Base-by-base conservation (phyloP, 2,888 invertebrate species). In the Polydesmus complanatus region DNA sequence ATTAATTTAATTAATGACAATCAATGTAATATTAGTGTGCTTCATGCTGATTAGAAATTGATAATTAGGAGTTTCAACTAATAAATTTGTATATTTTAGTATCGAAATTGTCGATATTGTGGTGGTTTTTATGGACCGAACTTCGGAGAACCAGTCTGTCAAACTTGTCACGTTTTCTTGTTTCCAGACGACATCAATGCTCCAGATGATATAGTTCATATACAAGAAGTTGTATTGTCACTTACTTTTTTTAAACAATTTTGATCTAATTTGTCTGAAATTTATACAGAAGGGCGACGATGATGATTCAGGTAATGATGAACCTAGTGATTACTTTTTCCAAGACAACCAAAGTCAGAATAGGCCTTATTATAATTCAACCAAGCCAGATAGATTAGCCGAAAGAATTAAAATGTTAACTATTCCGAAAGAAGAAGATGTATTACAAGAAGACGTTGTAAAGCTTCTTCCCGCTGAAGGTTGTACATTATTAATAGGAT, bases 231-330 rank as follows among this genome's bases (percentile, higher is more conserved):
- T 62, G 5, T 54, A 5, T 58, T 37, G 23, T 21, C 52, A 23
- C 3, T 18, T 56, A 22, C 8, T 27, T 47, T 21, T 59, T 14
- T 56, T 26, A n/a, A 14, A 50, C n/a, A 27, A 11, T 62, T 62
- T 48, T 50, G 23, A 2, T 3, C 11, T n/a, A 22, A 22, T 48
- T 51, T 62, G 25, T 27, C 26, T 26, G 19, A 37, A 19, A 19
- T 47, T 3, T 47, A 58, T 56, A 8, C 23, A 82, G 81, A 81
- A 83, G 75, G 85, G 86, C 3, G 92, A 92, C 69, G 91, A 90
- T 68, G 88, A 88, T 66, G 93, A 94, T 73, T 93, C 92, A 0
- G 95, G 94, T 0, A 95, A 92, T 72, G 95, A 95, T 72, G 94
- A 95, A 71, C 93, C 93, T 0, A 82, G 83, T 49, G 88, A 88